Percentiles rank a stretch among this genome's conserved stretches.
These are phyloP conservation scores for Eurytoma californica DNA, from an alignment of 2,888 invertebrate genomes.

Conservation along the genomic window DNA sequence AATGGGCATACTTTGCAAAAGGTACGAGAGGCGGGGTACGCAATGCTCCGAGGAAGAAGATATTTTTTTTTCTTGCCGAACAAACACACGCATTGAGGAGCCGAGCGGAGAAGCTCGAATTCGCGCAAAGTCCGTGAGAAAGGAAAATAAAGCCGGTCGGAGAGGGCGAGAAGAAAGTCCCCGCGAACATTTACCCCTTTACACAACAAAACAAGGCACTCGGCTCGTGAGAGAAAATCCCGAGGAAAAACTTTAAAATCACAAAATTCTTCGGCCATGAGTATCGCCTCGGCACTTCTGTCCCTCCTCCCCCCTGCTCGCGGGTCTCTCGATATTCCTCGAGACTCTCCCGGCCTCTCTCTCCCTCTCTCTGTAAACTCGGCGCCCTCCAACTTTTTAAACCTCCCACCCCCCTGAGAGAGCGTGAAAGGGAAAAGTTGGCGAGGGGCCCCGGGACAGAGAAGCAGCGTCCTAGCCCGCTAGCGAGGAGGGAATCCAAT, in stretches of 20 bases:
- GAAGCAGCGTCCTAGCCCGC: neutral
- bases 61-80: too few relatives aligned
- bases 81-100: neutral
- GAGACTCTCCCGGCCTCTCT: neutral
- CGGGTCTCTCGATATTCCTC: conserved; percentile 47
- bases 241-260: conserved; percentile 55
- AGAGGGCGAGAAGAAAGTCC: conserved; percentile 1
- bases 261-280: conserved; percentile 54
- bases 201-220: conserved; percentile 36
- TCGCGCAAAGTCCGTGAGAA: neutral
- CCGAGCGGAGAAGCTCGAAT: neutral
- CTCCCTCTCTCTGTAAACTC: conserved; percentile 42
- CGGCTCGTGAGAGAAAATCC: conserved; percentile 10
- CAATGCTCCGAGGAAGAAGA: too few relatives aligned
- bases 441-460: neutral
- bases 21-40: too few relatives aligned
- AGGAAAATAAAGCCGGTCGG: neutral
- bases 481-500: conserved; percentile 45
- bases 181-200: conserved; percentile 49
- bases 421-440: conserved; percentile 37
- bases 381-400: conserved; percentile 25
- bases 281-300: conserved; percentile 51
- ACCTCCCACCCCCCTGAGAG: neutral
- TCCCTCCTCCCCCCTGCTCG: neutral
- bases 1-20: too few relatives aligned